phyloP scores from a whole-genome alignment of 2,113 vertebrate species.

The Andinoacara biseriatus region DNA sequence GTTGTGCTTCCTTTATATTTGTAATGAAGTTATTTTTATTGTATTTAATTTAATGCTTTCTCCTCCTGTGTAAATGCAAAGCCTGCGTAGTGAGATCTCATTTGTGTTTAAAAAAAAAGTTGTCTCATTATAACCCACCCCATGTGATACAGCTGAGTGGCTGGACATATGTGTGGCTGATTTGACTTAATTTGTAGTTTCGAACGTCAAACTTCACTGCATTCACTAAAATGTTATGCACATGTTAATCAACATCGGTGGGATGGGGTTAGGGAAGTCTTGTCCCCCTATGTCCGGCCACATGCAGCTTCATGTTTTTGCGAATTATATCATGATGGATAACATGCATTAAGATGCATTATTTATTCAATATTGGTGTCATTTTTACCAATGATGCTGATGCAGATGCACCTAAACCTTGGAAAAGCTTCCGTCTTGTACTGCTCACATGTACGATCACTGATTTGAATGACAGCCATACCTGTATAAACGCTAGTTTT shows the following conservation, averaged over 20 bases:
- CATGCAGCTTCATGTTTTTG: conserved; percentile 18
- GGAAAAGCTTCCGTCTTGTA: conserved; percentile 40
- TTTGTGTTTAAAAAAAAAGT: conserved; percentile 6
- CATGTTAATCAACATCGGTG: neutral
- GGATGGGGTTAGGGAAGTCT: neutral
- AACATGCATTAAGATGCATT: conserved; percentile 24
- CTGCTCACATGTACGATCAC: conserved; percentile 69
- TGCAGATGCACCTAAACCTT: conserved; percentile 39
- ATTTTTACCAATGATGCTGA: conserved; percentile 28
- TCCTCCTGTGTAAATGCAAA: conserved; percentile 44
- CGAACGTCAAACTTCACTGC: neutral
- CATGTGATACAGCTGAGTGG: conserved; percentile 35
- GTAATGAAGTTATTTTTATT: conserved; percentile 45
- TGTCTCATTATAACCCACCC: conserved; percentile 21
- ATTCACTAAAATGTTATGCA: neutral
- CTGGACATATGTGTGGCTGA: conserved; percentile 32
- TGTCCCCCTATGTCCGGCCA: conserved; percentile 23
- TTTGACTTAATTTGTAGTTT: neutral
- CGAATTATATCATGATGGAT: conserved; percentile 10
- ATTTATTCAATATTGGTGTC: conserved; percentile 66
- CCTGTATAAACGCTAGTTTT: conserved; percentile 58
- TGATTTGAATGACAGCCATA: conserved; percentile 78
- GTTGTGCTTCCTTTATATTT: conserved; percentile 54
- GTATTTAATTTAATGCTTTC: conserved; percentile 71
- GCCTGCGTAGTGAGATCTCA: conserved; percentile 22